These are phyloP conservation scores for Oncorhynchus clarkii DNA, from an alignment of 2,113 vertebrate genomes.

Conservation along the genomic window DNA sequence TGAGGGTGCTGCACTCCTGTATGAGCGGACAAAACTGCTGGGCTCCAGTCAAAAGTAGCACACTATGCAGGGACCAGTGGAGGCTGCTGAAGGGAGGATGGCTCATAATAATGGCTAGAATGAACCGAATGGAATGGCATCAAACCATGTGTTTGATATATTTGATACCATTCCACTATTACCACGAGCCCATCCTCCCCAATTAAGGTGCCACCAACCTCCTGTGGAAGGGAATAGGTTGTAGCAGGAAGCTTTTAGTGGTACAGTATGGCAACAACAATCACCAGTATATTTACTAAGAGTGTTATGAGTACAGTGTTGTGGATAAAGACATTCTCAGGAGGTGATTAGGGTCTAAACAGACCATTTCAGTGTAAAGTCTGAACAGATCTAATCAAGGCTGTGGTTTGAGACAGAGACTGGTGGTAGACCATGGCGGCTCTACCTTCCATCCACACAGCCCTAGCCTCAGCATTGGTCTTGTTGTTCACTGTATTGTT, in stretches of 20 bases:
- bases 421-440: conserved; percentile 44
- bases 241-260: conserved; percentile 6
- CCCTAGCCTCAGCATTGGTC: conserved; percentile 8
- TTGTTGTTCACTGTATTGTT: conserved; percentile 40
- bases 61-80: too few species aligned
- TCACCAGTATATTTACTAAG: conserved; percentile 23
- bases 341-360: conserved; percentile 28
- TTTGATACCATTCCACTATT: too few species aligned
- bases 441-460: conserved; percentile 33
- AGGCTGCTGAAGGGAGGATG: too few species aligned
- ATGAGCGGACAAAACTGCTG: too few species aligned
- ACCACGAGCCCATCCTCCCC: too few species aligned
- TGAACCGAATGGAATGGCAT: too few species aligned
- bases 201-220: too few species aligned
- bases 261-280: conserved; percentile 35
- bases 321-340: conserved; percentile 34
- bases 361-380: conserved; percentile 2
- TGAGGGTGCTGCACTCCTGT: too few species aligned
- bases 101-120: too few species aligned
- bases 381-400: conserved; percentile 42
- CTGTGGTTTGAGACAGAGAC: conserved; percentile 43
- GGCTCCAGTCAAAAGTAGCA: too few species aligned
- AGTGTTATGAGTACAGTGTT: conserved; percentile 18
- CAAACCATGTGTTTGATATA: too few species aligned
- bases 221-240: too few species aligned